phyloP scores from a whole-genome alignment of 30 jellyfish, hydroid and myxozoan genomes.

The Pelagia noctiluca region DNA sequence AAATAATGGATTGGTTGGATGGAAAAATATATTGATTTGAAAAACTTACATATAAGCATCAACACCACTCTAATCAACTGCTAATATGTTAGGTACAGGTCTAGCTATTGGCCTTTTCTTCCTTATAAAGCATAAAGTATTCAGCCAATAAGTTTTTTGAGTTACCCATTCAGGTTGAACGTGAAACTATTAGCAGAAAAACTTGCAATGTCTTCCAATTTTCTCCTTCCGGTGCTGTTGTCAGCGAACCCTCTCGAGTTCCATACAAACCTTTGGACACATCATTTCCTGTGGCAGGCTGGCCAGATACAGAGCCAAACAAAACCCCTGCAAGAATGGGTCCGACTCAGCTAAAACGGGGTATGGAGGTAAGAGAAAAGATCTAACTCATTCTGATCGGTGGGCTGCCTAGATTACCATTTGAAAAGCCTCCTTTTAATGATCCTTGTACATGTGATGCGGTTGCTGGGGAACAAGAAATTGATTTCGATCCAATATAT shows the following conservation, averaged over 20 bases:
- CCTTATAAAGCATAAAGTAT: background rate
- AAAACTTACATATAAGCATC: background rate
- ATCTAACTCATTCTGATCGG: conserved; percentile 8
- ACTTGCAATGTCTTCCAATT: background rate
- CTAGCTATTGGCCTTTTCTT: background rate
- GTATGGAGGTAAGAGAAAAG: conserved; percentile 18
- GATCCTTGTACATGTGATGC: background rate
- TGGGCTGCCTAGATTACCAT: conserved; percentile 36
- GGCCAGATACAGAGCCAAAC: conserved; percentile 36
- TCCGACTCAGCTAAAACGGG: conserved; percentile 27
- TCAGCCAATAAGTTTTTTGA: background rate
- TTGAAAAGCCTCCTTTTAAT: conserved; percentile 14
- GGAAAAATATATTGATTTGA: background rate
- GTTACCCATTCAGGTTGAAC: background rate
- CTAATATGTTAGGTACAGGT: background rate
- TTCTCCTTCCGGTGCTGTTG: conserved; percentile 1
- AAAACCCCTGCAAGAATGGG: conserved; percentile 51
- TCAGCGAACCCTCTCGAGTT: conserved; percentile 16
- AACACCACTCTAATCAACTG: background rate
- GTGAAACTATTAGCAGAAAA: background rate
- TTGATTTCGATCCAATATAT: background rate
- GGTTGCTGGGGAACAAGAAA: background rate
- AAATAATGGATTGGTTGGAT: background rate
- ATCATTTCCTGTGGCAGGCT: conserved; percentile 29
- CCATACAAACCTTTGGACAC: conserved; percentile 19